phyloP scores from a whole-genome alignment of 2,888 invertebrate genomes.

The Trissonchulus sp. region DNA sequence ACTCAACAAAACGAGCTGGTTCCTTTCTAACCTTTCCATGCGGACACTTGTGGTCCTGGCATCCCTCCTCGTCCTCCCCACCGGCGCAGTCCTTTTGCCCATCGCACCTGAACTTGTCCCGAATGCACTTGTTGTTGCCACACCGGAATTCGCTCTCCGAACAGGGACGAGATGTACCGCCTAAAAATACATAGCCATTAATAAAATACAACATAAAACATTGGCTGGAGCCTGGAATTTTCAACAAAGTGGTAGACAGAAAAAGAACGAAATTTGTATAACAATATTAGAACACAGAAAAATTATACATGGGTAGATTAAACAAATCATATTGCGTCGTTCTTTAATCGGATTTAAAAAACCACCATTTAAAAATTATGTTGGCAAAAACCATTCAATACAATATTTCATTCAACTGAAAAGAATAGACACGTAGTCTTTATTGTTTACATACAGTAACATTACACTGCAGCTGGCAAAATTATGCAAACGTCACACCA shows the following conservation, averaged over 20 bases:
- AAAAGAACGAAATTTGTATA: background rate
- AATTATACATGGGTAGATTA: no score
- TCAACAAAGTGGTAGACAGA: background rate
- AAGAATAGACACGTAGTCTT: no score
- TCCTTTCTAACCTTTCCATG: slow-evolving; percentile 36
- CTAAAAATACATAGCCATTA: slow-evolving; percentile 52
- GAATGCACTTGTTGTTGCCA: slow-evolving; percentile 77
- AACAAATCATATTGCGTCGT: no score
- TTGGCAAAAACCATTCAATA: no score
- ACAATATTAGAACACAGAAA: background rate
- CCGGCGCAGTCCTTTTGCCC: slow-evolving; percentile 94
- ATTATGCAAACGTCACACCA: no score
- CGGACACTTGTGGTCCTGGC: slow-evolving; percentile 43
- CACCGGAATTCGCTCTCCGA: slow-evolving; percentile 53
- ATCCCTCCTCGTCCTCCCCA: slow-evolving; percentile 68
- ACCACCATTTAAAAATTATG: no score
- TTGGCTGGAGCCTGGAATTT: background rate
- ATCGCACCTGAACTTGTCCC: slow-evolving; percentile 88
- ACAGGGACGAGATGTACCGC: slow-evolving; percentile 64
- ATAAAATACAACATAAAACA: background rate
- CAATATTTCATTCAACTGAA: no score
- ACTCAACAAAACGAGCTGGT: no score
- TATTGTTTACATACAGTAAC: no score
- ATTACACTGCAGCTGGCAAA: no score
- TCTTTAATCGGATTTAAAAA: no score